Base-by-base conservation (phyloP, 2,113 vertebrate genomes). In the Paradisaea rubra region DNA sequence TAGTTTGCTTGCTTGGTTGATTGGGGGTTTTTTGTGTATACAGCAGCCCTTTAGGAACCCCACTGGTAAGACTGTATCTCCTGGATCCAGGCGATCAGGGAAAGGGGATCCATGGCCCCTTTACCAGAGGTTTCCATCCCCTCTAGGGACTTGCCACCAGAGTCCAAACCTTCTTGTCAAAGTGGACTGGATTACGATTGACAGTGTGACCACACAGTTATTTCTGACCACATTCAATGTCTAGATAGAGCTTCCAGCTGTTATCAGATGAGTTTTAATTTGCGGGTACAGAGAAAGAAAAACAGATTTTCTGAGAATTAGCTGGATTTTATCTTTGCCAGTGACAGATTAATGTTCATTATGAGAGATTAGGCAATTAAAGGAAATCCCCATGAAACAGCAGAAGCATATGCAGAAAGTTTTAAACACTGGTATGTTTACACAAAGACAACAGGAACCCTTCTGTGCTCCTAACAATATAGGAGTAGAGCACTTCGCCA, bases 241-340 rank as follows among this genome's bases (percentile, higher is more conserved):
- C 60, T 42, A 88, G 30, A 70, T 27, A 71, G 35, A 95, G 47
- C 30, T 70, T 85, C 35, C 44, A 89, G 4, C 27, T 66, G 14
- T 41, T 49, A 73, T 42, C 78, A 80, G 54, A 70, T 20, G 33
- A 78, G 27, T 80, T 89, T 88, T 77, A 73, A 89, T 64, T 78
- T 63, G 27, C 66, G 71, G 44, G 49, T 73, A 56, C 15, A 71
- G 65, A 71, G 35, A 73, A 85, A 76, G 10, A 44, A 39, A 66
- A 93, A 83, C 72, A 74, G 76, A 89, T 88, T 94, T 95, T 86
- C 83, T 64, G 80, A 94, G 50, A 85, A 87, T 92, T 94, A 86
- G 44, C 59, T 63, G 81, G 80, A 87, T 86, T 88, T 89, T 87
- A 70, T 86, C 65, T 89, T 95, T 91, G 87, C 70, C 82, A 92